A percentile compares a stretch with the other conserved stretches of the same genome.
These are phyloP conservation scores for Oreochromis mossambicus DNA, from an alignment of 2,797 vertebrate species.

Conservation along the genomic window DNA sequence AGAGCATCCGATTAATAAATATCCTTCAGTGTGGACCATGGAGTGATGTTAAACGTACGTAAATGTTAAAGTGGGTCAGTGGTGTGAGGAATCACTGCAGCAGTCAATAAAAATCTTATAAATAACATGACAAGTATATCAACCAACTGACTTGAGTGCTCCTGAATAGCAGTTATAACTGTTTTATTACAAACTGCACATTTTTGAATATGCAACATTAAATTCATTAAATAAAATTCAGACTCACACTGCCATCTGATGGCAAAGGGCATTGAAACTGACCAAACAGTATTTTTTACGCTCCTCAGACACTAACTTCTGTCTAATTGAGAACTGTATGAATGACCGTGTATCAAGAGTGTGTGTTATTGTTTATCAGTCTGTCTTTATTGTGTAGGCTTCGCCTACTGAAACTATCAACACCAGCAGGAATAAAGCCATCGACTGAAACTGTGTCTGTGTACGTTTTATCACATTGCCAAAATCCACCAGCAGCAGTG, in stretches of 20 bases:
- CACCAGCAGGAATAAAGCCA: conserved; percentile 79
- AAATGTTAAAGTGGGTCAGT: not conserved
- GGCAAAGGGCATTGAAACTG: not conserved
- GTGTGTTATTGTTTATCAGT: conserved; percentile 13
- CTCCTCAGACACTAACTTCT: not conserved
- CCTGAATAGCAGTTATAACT: not conserved
- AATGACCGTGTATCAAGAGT: not conserved
- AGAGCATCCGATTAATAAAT: not conserved
- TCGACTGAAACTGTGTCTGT: conserved; percentile 58
- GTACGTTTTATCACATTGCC: conserved; percentile 10
- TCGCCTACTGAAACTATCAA: conserved; percentile 20
- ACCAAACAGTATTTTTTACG: not conserved
- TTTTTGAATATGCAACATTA: not conserved
- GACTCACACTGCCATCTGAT: not conserved
- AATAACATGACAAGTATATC: not conserved
- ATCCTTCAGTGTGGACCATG: not conserved
- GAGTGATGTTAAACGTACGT: not conserved
- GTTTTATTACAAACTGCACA: conserved; percentile 4
- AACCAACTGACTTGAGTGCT: not conserved
- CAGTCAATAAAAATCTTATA: not conserved
- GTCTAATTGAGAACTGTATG: conserved; percentile 7
- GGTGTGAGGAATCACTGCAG: not conserved
- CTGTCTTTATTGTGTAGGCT: conserved; percentile 28
- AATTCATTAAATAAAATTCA: not conserved
- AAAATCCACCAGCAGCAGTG: not conserved